Percentiles rank a stretch among this genome's conserved stretches.
Evolutionary conservation across 2,113 vertebrate genomes (phyloP).

Genomic region (Hippocampus comes): DNA sequence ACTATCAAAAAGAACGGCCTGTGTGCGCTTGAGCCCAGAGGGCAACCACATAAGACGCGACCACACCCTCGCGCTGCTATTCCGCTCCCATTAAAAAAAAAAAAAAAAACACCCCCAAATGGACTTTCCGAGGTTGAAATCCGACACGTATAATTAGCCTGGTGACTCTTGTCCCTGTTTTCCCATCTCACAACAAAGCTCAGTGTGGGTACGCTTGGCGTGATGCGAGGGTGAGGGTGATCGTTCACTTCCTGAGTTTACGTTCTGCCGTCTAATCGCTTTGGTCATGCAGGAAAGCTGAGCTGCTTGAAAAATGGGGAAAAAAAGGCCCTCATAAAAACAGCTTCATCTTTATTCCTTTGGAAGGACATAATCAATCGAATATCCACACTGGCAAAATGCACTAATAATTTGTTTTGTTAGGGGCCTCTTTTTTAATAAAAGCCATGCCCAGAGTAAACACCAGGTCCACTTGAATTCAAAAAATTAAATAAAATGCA

Average conservation of each 20-base stretch:
- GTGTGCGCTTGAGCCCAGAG: conserved; percentile 41
- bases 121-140: conserved; percentile 72
- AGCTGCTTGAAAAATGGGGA: conserved; percentile 15
- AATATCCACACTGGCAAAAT: conserved; percentile 8
- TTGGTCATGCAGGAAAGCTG: conserved; percentile 35
- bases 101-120: conserved; percentile 44
- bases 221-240: background rate
- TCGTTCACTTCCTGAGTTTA: conserved; percentile 27
- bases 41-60: conserved; percentile 65
- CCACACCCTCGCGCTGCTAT: conserved; percentile 62
- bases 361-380: conserved; percentile 2
- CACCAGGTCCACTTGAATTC: no score
- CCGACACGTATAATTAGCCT: conserved; percentile 66
- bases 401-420: no score
- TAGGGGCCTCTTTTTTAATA: background rate
- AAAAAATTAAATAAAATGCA: no score
- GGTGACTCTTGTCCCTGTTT: conserved; percentile 15
- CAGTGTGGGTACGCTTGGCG: background rate
- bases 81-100: conserved; percentile 48
- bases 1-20: conserved; percentile 50
- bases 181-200: conserved; percentile 33
- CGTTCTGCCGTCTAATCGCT: conserved; percentile 26
- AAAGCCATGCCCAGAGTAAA: background rate
- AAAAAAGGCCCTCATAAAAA: background rate
- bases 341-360: background rate